Evolutionary conservation across 2,113 vertebrate species (phyloP).

Genomic region (Mesoclemmys tuberculata): DNA sequence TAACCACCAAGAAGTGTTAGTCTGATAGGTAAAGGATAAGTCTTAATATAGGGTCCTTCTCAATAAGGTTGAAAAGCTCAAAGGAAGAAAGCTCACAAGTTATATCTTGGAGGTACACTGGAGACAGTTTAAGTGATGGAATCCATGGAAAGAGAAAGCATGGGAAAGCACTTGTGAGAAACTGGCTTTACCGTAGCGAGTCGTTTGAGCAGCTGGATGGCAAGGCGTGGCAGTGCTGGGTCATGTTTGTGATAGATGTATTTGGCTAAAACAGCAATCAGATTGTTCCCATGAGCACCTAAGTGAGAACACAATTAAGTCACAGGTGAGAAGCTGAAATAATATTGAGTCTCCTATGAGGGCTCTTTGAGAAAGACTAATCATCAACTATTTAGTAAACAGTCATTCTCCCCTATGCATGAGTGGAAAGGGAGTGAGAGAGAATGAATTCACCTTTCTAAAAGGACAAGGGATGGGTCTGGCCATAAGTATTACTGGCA

Average conservation of each 20-base stretch:
- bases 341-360: neutral
- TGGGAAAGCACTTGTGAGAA: neutral
- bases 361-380: neutral
- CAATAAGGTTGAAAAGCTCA: neutral
- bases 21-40: neutral
- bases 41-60: neutral
- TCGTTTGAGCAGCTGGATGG: slow-evolving; percentile 96
- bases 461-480: neutral
- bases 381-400: neutral
- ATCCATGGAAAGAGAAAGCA: neutral
- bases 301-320: slow-evolving; percentile 18
- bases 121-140: neutral
- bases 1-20: neutral
- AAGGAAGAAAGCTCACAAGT: neutral
- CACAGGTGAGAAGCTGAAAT: neutral
- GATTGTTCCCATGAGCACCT: slow-evolving; percentile 95
- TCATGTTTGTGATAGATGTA: slow-evolving; percentile 99
- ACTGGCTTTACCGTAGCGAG: slow-evolving; percentile 87
- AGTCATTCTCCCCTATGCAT: neutral
- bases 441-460: neutral
- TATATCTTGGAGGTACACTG: neutral
- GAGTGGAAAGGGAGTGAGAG: neutral
- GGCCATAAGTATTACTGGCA: neutral
- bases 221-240: slow-evolving; percentile 92
- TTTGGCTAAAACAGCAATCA: slow-evolving; percentile 96